phyloP scores from a whole-genome alignment of 1,140 invertebrate species.

The Chlorops oryzae region DNA sequence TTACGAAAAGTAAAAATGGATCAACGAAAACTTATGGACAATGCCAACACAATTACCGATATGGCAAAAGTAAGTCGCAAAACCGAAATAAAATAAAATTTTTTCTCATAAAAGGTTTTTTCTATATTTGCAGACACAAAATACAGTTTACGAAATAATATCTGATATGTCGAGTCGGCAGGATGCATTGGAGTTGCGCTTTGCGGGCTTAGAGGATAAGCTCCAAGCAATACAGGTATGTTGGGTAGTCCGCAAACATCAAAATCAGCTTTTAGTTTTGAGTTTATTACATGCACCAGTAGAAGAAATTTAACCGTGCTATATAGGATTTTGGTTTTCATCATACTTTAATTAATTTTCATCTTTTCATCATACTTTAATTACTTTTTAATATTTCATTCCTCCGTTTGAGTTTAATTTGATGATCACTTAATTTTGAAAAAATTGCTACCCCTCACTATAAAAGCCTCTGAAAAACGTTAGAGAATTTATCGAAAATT shows the following conservation, averaged over 20 bases:
- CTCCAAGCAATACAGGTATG: constrained; percentile 64
- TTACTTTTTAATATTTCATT: too few relatives aligned
- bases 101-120: neutral
- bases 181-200: constrained; percentile 80
- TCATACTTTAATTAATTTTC: too few relatives aligned
- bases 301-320: too few relatives aligned
- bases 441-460: too few relatives aligned
- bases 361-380: too few relatives aligned
- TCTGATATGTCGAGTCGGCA: constrained; percentile 91
- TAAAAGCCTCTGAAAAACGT: too few relatives aligned
- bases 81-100: neutral
- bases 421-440: too few relatives aligned
- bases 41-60: constrained; percentile 97
- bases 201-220: constrained; percentile 83
- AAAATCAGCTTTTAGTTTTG: too few relatives aligned
- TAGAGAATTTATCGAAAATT: too few relatives aligned
- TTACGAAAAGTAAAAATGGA: constrained; percentile 99
- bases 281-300: too few relatives aligned
- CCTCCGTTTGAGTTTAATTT: too few relatives aligned
- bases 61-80: constrained; percentile 90
- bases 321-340: neutral
- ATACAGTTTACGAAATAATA: constrained; percentile 93
- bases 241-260: neutral
- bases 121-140: constrained; percentile 77
- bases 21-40: constrained; percentile 98